Percentiles rank a stretch among this genome's conserved stretches.
phyloP scores from a whole-genome alignment of 2,888 invertebrate genomes.

The Latrodectus hesperus region DNA sequence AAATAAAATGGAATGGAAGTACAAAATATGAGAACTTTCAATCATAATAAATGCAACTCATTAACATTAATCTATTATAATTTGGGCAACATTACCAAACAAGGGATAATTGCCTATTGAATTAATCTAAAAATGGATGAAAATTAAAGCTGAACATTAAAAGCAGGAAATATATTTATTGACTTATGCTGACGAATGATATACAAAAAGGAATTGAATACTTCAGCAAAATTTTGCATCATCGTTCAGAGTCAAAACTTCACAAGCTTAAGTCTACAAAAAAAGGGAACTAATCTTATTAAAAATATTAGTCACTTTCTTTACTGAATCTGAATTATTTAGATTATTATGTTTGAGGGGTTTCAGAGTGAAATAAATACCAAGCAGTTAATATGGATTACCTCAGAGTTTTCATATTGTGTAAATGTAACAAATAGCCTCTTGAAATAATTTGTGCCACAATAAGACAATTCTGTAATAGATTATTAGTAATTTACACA shows the following conservation, averaged over 20 bases:
- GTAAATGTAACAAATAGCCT: constrained; percentile 1
- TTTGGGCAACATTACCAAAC: background rate
- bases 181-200: background rate
- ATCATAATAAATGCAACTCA: no score
- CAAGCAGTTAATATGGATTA: background rate
- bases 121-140: background rate
- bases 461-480: background rate
- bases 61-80: constrained; percentile 5
- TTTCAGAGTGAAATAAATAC: background rate
- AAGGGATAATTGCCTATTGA: background rate
- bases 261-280: background rate
- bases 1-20: no score
- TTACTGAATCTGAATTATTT: background rate
- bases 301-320: background rate
- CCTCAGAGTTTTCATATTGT: background rate
- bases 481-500: background rate
- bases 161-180: background rate
- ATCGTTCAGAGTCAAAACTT: background rate
- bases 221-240: background rate
- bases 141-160: background rate
- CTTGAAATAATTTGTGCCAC: background rate
- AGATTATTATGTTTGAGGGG: background rate
- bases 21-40: no score
- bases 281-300: background rate
- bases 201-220: background rate